Evolutionary conservation across 2,888 invertebrate species (phyloP).

Genomic region (Terebella lapidaria): DNA sequence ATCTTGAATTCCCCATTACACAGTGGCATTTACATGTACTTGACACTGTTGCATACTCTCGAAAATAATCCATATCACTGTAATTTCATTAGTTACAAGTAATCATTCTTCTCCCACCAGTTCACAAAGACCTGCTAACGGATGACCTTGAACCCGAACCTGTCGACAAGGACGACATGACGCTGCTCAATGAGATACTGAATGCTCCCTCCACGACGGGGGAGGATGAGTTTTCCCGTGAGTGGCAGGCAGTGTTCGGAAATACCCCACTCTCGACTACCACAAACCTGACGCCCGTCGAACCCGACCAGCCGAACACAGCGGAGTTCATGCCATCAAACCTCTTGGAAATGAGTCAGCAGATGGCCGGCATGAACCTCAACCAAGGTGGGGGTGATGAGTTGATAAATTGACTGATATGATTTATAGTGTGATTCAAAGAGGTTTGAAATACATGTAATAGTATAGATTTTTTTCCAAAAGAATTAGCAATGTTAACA

Average conservation of each 20-base stretch:
- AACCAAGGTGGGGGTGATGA: neutral
- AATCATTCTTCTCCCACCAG: too few species aligned
- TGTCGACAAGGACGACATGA: constrained; percentile 55
- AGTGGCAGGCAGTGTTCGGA: constrained; percentile 52
- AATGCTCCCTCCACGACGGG: constrained; percentile 38
- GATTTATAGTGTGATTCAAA: too few species aligned
- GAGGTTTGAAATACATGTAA: too few species aligned
- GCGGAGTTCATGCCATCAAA: constrained; percentile 52
- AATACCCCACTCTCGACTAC: constrained; percentile 9
- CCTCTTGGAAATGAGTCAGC: constrained; percentile 42
- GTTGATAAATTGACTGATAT: too few species aligned
- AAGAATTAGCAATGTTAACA: too few species aligned
- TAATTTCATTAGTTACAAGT: too few species aligned
- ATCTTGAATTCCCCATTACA: too few species aligned
- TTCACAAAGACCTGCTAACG: constrained; percentile 42
- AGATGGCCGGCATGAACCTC: neutral
- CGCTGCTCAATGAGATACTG: constrained; percentile 54
- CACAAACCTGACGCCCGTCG: constrained; percentile 28
- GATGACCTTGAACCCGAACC: constrained; percentile 43
- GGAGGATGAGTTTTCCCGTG: constrained; percentile 46
- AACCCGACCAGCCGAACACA: constrained; percentile 32
- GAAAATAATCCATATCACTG: too few species aligned
- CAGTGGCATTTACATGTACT: too few species aligned
- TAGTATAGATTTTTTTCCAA: too few species aligned
- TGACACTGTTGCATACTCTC: too few species aligned